A percentile compares a stretch with the other conserved stretches of the same genome.
Conservation (phyloP, 2,797 vertebrate genomes). For the Fratercula arctica region DNA sequence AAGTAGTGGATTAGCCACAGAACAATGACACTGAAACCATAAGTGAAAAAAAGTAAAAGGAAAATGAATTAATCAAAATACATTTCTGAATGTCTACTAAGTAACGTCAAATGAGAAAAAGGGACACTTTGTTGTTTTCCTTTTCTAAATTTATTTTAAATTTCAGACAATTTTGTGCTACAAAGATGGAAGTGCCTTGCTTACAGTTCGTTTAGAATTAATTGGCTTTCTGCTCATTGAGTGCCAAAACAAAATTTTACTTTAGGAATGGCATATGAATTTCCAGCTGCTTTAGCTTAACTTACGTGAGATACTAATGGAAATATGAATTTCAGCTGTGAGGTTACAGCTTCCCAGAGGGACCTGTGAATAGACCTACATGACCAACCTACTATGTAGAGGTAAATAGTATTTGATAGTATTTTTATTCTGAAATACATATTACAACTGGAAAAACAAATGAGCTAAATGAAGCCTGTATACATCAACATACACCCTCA, state of each 20-base stretch:
- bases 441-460: not conserved
- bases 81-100: not conserved
- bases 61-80: not conserved
- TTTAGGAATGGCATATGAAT: not conserved
- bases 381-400: not conserved
- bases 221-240: not conserved
- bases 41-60: not conserved
- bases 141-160: not conserved
- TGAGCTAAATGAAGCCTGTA: not conserved
- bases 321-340: not conserved
- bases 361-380: not conserved
- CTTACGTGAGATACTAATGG: not conserved
- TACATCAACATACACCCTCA: not conserved
- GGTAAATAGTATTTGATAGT: rapidly evolving
- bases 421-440: not conserved
- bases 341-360: not conserved
- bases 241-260: not conserved
- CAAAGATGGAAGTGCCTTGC: not conserved
- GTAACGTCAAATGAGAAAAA: not conserved
- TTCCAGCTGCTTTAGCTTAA: not conserved
- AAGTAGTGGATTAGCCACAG: not conserved
- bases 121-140: rapidly evolving
- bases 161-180: not conserved
- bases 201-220: not conserved
- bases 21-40: not conserved